Percentiles rank a stretch among this genome's conserved stretches.
Evolutionary conservation across 1,140 invertebrate genomes (phyloP).

Genomic region (Drosophila sproati): DNA sequence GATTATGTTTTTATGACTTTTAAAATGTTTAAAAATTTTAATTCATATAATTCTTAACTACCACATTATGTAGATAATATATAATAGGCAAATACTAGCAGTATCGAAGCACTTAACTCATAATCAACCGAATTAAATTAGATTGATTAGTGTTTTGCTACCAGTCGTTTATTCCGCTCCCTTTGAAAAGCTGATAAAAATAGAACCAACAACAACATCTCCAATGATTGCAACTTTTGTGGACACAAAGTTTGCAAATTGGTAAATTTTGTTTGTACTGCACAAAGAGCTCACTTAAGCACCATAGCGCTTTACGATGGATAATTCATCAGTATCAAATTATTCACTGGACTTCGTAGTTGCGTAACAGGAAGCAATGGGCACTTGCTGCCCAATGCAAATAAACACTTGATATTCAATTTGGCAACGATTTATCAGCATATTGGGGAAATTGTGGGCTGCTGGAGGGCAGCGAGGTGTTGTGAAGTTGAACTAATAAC

Average conservation of each 20-base stretch:
- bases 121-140: background rate
- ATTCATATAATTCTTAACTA: too few species aligned
- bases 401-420: conserved; percentile 81
- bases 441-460: conserved; percentile 39
- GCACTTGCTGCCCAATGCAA: conserved; percentile 66
- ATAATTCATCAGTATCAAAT: conserved; percentile 72
- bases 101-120: background rate
- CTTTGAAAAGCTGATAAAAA: background rate
- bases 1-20: too few species aligned
- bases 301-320: conserved; percentile 30
- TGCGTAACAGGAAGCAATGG: background rate
- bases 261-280: conserved; percentile 65
- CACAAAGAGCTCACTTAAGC: conserved; percentile 62
- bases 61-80: too few species aligned
- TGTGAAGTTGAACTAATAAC: conserved; percentile 65
- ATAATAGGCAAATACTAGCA: background rate
- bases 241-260: conserved; percentile 52
- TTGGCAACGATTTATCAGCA: conserved; percentile 73
- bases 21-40: too few species aligned
- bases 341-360: conserved; percentile 38
- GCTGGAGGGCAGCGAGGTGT: background rate
- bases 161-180: background rate
- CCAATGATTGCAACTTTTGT: conserved; percentile 51
- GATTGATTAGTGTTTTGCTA: background rate
- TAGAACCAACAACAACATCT: conserved; percentile 34